Evolutionary conservation across 2,888 invertebrate species (phyloP).

Genomic region (Melinaea menophilus): DNA sequence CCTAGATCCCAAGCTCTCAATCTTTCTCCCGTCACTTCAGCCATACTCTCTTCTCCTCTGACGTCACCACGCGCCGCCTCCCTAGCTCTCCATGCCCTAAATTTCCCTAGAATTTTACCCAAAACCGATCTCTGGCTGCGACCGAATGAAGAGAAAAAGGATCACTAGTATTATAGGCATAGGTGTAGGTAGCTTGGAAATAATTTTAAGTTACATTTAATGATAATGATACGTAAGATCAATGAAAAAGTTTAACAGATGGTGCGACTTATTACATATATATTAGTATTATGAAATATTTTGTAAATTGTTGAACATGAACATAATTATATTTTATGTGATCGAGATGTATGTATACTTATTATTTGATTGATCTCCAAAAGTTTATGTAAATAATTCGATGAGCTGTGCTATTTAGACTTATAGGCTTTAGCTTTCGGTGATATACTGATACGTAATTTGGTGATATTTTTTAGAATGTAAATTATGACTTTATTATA

Average conservation of each 20-base stretch:
- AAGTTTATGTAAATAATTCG: constrained; percentile 50
- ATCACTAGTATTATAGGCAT: constrained; percentile 35
- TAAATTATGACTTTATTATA: constrained; percentile 61
- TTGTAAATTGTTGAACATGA: not conserved
- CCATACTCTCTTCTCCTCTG: constrained; percentile 51
- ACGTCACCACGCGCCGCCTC: constrained; percentile 53
- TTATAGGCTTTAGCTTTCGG: constrained; percentile 54
- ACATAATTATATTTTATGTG: constrained; percentile 7
- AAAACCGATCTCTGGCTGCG: constrained; percentile 67
- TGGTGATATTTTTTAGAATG: constrained; percentile 69
- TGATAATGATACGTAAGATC: not conserved
- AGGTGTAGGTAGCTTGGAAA: constrained; percentile 20
- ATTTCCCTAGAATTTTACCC: constrained; percentile 63
- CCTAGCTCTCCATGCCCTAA: constrained; percentile 61
- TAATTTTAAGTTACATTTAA: constrained; percentile 17
- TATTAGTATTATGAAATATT: not conserved
- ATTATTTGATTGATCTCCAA: constrained; percentile 64
- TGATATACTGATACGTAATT: constrained; percentile 72
- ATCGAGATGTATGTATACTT: constrained; percentile 34
- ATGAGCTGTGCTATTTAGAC: constrained; percentile 41
- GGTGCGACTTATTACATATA: not conserved
- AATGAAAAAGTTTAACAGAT: not conserved
- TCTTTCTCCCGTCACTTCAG: constrained; percentile 36
- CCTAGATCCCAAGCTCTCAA: constrained; percentile 46
- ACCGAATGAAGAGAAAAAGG: constrained; percentile 58